Percentiles rank a stretch among this genome's conserved stretches.
Conservation (phyloP, 2,113 vertebrate genomes). For the Monarcha castaneiventris region DNA sequence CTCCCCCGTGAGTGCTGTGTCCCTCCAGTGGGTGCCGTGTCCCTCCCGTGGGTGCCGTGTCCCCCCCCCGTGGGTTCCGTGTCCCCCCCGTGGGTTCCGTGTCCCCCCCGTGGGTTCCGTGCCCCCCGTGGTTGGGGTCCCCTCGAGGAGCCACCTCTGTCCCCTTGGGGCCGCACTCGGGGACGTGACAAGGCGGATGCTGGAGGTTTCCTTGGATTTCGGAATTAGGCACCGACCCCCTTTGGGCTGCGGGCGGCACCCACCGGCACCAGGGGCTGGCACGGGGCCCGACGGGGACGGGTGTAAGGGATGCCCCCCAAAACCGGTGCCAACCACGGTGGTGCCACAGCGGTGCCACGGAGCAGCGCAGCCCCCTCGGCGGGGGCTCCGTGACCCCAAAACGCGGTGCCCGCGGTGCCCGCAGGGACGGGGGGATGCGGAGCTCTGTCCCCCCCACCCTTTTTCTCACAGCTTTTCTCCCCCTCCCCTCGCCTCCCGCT, state of each 20-base stretch:
- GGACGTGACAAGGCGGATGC: neutral
- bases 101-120: too few species aligned
- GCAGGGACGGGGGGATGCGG: too few species aligned
- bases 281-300: accelerated
- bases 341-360: neutral
- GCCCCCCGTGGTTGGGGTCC: neutral
- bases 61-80: too few species aligned
- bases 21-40: neutral
- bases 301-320: accelerated
- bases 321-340: accelerated
- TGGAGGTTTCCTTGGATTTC: neutral
- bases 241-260: neutral
- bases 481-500: neutral
- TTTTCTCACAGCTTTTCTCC: neutral
- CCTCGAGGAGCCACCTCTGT: neutral
- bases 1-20: too few species aligned
- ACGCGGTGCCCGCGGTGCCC: accelerated
- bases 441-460: neutral
- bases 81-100: neutral
- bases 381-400: neutral
- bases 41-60: neutral
- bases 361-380: neutral
- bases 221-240: neutral
- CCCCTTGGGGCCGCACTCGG: neutral
- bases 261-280: neutral